Evolutionary conservation across 2,888 invertebrate genomes (phyloP).

Genomic region (Pristionchus mayeri): DNA sequence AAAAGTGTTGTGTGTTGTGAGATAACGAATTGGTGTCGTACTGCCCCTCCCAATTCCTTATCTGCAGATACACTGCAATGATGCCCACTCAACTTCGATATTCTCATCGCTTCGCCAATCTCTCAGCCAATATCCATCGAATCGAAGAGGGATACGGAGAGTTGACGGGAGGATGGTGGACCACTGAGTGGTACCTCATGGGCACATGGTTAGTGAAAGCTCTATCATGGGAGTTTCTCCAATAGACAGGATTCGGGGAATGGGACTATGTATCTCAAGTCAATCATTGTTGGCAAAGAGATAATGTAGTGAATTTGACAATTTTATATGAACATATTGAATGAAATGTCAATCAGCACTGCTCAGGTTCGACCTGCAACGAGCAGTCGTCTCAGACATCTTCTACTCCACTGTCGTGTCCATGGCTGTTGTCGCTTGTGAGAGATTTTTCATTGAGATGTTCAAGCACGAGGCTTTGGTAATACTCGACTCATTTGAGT

Average conservation of each 20-base stretch:
- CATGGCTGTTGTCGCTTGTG: conserved; percentile 69
- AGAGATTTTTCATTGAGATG: neutral
- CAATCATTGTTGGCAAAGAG: too few species aligned
- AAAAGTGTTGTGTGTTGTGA: too few species aligned
- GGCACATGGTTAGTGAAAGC: conserved; percentile 57
- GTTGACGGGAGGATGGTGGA: conserved; percentile 66
- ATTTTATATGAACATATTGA: too few species aligned
- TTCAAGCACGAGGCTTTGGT: too few species aligned
- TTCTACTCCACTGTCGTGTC: conserved; percentile 67
- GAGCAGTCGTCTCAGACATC: conserved; percentile 74
- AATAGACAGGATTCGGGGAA: conserved; percentile 53
- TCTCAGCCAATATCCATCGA: neutral
- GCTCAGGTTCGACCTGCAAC: conserved; percentile 71
- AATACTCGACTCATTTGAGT: too few species aligned
- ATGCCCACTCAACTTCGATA: conserved; percentile 61
- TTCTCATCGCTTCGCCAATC: conserved; percentile 50
- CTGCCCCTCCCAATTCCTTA: neutral
- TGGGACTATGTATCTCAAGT: too few species aligned
- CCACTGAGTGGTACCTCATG: conserved; percentile 73
- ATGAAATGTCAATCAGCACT: neutral
- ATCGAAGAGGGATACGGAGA: conserved; percentile 32
- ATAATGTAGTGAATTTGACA: too few species aligned
- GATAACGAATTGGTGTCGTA: too few species aligned
- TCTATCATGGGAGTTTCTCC: too few species aligned
- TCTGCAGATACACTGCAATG: conserved; percentile 69